phyloP scores from a whole-genome alignment of 1,140 invertebrate species.

The Drosophila fuyamai region DNA sequence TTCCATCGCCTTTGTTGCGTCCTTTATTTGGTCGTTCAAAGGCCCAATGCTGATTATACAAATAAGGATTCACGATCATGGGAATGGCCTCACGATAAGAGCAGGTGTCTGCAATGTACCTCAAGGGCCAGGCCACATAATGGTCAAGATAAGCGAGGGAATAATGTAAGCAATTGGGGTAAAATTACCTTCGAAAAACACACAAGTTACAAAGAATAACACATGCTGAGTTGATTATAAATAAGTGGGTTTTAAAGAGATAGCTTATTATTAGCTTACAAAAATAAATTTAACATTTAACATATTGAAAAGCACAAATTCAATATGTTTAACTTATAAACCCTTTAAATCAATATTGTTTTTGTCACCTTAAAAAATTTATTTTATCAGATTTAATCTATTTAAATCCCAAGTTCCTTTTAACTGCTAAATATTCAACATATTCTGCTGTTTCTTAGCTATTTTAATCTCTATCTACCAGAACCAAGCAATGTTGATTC shows the following conservation, averaged over 20 bases:
- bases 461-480: too few relatives aligned
- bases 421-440: too few relatives aligned
- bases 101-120: conserved; percentile 22
- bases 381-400: too few relatives aligned
- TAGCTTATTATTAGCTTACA: too few relatives aligned
- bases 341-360: too few relatives aligned
- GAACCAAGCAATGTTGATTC: background rate
- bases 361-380: too few relatives aligned
- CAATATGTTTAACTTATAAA: too few relatives aligned
- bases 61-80: conserved; percentile 23
- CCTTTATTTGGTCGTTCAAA: conserved; percentile 1
- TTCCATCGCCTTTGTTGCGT: conserved; percentile 11
- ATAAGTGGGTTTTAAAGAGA: too few relatives aligned
- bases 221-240: background rate
- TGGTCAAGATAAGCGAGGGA: conserved; percentile 12
- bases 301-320: too few relatives aligned
- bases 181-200: background rate
- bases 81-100: conserved; percentile 22
- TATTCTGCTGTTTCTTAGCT: too few relatives aligned
- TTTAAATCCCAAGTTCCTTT: too few relatives aligned
- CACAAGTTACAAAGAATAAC: background rate
- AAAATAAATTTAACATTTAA: too few relatives aligned
- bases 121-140: conserved; percentile 4
- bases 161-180: conserved; percentile 10
- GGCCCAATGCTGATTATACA: conserved; percentile 31